Conservation (phyloP, 2,888 invertebrate genomes). For the Phrixothrix hirtus region DNA sequence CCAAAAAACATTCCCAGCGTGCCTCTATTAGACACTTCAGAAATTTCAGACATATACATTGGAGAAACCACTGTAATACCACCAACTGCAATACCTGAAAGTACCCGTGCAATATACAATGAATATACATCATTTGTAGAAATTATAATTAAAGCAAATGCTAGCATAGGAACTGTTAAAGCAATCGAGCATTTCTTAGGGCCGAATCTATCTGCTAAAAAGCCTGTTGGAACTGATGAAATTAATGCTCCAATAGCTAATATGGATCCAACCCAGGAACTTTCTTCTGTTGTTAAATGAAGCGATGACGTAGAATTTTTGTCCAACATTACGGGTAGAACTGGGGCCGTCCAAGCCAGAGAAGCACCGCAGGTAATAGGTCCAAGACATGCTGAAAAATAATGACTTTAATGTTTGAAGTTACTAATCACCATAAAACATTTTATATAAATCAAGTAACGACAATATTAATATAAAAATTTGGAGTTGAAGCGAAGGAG, state of each 20-base stretch:
- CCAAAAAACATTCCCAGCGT: conserved; percentile 82
- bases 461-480: no score
- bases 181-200: no score
- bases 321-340: no score
- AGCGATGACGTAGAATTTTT: conserved; percentile 41
- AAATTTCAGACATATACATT: conserved; percentile 82
- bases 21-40: conserved; percentile 77
- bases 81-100: conserved; percentile 71
- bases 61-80: conserved; percentile 77
- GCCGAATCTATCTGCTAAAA: conserved; percentile 68
- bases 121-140: no score
- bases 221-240: conserved; percentile 71
- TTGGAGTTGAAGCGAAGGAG: no score
- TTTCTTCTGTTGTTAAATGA: conserved; percentile 49
- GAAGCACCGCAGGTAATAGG: conserved; percentile 72
- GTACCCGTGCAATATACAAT: conserved; percentile 60
- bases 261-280: conserved; percentile 70
- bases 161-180: conserved; percentile 65
- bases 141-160: conserved; percentile 64
- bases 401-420: no score
- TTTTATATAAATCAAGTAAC: no score
- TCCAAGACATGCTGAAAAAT: conserved; percentile 67
- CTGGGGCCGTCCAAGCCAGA: conserved; percentile 76
- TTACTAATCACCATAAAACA: no score
- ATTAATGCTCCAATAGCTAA: conserved; percentile 73